Conservation (phyloP, 1,140 invertebrate species). For the Drosophila nikananu region DNA sequence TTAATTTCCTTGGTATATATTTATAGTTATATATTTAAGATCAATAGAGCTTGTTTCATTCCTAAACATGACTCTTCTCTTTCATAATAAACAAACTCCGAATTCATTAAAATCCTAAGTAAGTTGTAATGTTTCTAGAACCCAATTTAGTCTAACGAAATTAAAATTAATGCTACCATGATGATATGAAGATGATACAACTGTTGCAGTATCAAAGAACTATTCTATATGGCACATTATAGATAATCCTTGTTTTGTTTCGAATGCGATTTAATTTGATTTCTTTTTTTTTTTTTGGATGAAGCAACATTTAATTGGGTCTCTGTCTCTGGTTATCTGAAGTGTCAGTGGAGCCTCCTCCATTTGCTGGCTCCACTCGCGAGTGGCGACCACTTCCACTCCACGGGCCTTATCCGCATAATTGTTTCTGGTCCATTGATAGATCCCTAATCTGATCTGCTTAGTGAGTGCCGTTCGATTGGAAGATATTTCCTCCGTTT, state of each 20-base stretch:
- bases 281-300: background rate
- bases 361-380: constrained; percentile 22
- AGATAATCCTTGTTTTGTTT: constrained; percentile 18
- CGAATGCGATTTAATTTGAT: background rate
- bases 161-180: background rate
- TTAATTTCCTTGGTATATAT: background rate
- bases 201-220: background rate
- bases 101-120: background rate
- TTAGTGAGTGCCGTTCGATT: constrained; percentile 55
- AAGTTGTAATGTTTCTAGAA: background rate
- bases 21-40: background rate
- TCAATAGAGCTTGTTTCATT: background rate
- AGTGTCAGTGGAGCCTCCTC: constrained; percentile 29
- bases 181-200: too few species aligned
- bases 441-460: constrained; percentile 56
- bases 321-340: constrained; percentile 29
- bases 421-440: constrained; percentile 53
- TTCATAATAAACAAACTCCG: background rate
- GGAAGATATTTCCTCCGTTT: constrained; percentile 37
- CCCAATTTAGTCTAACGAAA: background rate
- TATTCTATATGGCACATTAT: constrained; percentile 2
- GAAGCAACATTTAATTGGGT: constrained; percentile 32
- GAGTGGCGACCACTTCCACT: constrained; percentile 35
- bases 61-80: background rate
- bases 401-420: constrained; percentile 43